Evolutionary conservation across 1,140 invertebrate species (phyloP), one percentile per base, ranked within the genome.

Genomic region (Choristoneura fumiferana): DNA sequence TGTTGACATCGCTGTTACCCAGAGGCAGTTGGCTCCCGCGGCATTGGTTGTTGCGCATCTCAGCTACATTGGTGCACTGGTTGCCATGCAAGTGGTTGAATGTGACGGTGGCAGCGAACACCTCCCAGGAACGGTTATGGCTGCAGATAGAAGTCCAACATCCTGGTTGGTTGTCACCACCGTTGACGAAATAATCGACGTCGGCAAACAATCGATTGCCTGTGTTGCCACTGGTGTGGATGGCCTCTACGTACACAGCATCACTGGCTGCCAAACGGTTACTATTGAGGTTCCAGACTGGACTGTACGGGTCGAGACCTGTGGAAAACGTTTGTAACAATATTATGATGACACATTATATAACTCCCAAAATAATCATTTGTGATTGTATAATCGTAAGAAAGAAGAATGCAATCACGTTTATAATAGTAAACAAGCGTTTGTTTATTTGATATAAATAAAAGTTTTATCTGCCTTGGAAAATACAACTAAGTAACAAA

Each of bases 151-250:
- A 33, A 5, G n/a, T 8, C 5, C 18, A 9, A 13, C 54, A 56
- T 36, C 49, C 54, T 1, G 54, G 54, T 15, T 38, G 35, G n/a
- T 17, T 22, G 18, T 62, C 64, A 5, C 91, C 92, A 36, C 92
- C 92, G 64, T 93, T 93, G 13, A 91, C 91, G 71, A 90, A 93
- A 69, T 93, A 94, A 69, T 94, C 93, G 14, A 84, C 90, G 69
- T 92, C 83, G 6, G 92, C 92, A 55, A 91, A 63, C 0, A 87
- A 65, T 58, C 89, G 70, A 8, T 88, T 91, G 33, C 92, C 76
- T 17, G 78, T 57, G 34, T 89, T 90, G 29, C 83, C 90, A 67
- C 92, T 91, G 0, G 94, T 93, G 66, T 95, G 94, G 58, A 95
- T 90, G 0, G 92, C 89, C 74, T 94, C 92, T 0, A 94, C 93